Evolutionary conservation across 92 coral and sea anemone species (phyloP).

Genomic region (Zoanthus gigantus): DNA sequence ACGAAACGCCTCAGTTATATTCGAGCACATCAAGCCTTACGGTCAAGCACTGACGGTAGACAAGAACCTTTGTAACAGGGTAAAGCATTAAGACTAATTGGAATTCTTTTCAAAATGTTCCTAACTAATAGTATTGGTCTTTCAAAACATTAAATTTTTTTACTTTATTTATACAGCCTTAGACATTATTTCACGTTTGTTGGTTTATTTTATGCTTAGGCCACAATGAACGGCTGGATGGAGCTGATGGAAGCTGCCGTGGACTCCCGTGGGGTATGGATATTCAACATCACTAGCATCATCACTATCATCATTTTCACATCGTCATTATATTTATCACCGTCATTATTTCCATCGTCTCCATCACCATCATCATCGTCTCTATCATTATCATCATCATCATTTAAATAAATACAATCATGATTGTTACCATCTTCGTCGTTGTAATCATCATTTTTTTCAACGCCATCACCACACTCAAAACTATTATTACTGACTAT

Average conservation of each 20-base stretch:
- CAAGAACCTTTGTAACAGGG: no score
- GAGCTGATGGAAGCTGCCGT: slow-evolving; percentile 95
- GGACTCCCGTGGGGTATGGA: slow-evolving; percentile 88
- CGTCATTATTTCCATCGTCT: not conserved
- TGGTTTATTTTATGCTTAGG: slow-evolving; percentile 51
- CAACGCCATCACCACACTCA: no score
- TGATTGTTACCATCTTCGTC: no score
- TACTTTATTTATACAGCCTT: no score
- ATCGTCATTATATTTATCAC: not conserved
- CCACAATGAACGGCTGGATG: slow-evolving; percentile 99
- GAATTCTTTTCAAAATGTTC: slow-evolving; percentile 49
- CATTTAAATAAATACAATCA: not conserved
- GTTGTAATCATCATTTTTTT: no score
- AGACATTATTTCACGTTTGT: not conserved
- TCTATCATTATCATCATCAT: not conserved
- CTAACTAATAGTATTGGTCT: not conserved
- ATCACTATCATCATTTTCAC: no score
- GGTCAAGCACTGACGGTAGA: slow-evolving; percentile 46
- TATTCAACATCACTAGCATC: no score
- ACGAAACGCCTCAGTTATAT: not conserved
- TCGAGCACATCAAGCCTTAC: slow-evolving; percentile 12
- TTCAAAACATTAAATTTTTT: not conserved
- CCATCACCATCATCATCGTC: not conserved
- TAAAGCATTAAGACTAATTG: slow-evolving; percentile 54
- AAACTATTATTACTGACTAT: no score